Evolutionary conservation across 2,888 invertebrate genomes (phyloP), one percentile per base, ranked within the genome.

Genomic region (Norana najaformis): DNA sequence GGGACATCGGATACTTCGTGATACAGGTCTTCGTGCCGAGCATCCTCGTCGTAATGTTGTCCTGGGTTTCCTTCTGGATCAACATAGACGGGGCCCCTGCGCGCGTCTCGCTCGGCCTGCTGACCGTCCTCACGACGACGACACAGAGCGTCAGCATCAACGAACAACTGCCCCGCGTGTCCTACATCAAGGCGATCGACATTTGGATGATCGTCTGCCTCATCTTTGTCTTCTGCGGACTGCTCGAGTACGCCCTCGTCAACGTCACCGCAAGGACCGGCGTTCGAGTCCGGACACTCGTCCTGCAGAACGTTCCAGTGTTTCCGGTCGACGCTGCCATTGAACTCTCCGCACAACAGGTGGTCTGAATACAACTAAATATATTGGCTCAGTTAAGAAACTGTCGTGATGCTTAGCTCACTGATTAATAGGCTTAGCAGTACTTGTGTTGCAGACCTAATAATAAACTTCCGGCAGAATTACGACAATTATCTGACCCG

Each of bases 71-170:
- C 6, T 91, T 91, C 89, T 91, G 91, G 91, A 91, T 91, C 88
- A 90, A 91, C 90, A 90, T 91, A 30, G 98, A 98, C 95, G 98
- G 98, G 11, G 97, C 97, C 93, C 98, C 98, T 0, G 98, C 98
- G 0, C 96, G 98, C 91, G 97, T 98, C 90, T 97, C 98, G 0
- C 95, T 98, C 35, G 98, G 98, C 88, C 97, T 98, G 89, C 96
- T 98, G 82, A 98, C 98, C 89, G 95, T 98, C 88, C 95, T 93
- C 20, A 97, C 93, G 36, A 93, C 93, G 93, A 97, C 98, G 30
- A 98, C 98, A 36, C 98, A 98, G 95, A 98, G 97, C 95, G 97
- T 97, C 0, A 97, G 98, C 94, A 97, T 98, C 0, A 98, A 98
- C 94, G 97, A 97, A 93, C 97, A 97, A 34, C 95, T 98, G 92